Evolutionary conservation across 2,113 vertebrate species (phyloP), one percentile per base, ranked within the genome.

Genomic region (Caretta caretta): DNA sequence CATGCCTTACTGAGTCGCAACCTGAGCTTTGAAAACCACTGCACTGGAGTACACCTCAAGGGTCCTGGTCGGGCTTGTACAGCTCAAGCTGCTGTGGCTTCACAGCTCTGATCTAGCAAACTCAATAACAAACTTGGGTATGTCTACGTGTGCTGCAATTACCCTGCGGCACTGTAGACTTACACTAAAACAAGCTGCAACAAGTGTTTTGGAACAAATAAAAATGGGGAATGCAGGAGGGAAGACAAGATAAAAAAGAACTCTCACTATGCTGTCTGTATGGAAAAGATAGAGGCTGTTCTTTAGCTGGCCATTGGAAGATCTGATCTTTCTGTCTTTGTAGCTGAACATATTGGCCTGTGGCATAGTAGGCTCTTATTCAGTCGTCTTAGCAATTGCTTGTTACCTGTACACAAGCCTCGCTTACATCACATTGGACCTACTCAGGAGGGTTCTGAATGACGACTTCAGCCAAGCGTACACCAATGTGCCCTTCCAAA

Each of bases 381-480:
- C 98, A 0, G 97, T 99, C 48, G 54, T 99, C 46, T 97, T 99
- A 85, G 99, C 99, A 1, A 62, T 99, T 80, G 98, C 98, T 90
- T 98, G 98, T 87, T 99, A 99, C 24, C n/a, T 98, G n/a, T 99
- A 98, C 97, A 99, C 99, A 79, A 99, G 99, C 95, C 98, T 99
- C 38, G 99, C 99, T 89, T 99, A 99, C 96, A 98, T 99, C 97
- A 98, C 99, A 1, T 97, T 99, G 85, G 98, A 99, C 76, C 79
- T 99, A 62, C 99, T 99, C 94, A 99, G 99, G 88, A 99, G 99
- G 84, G 92, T 99, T 25, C 98, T 99, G 87, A 98, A 98, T 93
- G 46, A 94, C 46, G 95, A 98, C 95, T 99, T 99, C 98, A 99
- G 31, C 80, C 90, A 96, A 27, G 97, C 97, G 75, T 99, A 99